phyloP scores from a whole-genome alignment of 2,113 vertebrate species.

The Phrynocephalus versicolor region DNA sequence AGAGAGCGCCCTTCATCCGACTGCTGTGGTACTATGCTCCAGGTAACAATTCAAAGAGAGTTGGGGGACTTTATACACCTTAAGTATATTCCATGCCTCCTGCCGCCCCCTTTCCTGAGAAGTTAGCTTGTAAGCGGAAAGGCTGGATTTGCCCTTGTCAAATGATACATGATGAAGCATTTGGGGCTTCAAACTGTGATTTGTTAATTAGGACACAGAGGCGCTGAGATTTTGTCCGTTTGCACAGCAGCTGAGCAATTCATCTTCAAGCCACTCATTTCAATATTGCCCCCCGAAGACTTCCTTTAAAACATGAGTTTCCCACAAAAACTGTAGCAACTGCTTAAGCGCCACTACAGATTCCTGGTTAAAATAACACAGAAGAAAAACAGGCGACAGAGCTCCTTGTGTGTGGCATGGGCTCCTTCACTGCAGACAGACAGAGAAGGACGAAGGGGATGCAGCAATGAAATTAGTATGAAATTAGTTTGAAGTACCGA shows the following conservation, averaged over 20 bases:
- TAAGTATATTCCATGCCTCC: not conserved
- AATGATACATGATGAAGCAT: not conserved
- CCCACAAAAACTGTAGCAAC: conserved; percentile 1
- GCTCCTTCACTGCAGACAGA: conserved; percentile 17
- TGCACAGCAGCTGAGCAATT: not conserved
- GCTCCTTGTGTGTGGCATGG: not conserved
- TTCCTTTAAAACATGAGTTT: conserved; percentile 27
- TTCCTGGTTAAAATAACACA: conserved; percentile 5
- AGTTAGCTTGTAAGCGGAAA: not conserved
- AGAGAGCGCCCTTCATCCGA: not conserved
- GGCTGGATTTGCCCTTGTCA: not conserved
- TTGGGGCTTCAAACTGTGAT: not conserved
- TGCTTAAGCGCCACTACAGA: not conserved
- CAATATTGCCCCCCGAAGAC: not conserved
- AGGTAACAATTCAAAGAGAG: not conserved
- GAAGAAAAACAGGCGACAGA: conserved; percentile 19
- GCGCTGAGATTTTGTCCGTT: not conserved
- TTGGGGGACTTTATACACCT: not conserved
- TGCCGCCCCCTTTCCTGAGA: not conserved
- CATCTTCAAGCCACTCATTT: not conserved
- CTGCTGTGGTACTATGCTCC: too few relatives aligned
- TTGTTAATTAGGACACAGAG: not conserved
- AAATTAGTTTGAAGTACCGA: not conserved
- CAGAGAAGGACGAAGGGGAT: not conserved
- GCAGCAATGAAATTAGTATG: not conserved